phyloP scores from a whole-genome alignment of 2,888 invertebrate species.

The Eupelmus urozonus region DNA sequence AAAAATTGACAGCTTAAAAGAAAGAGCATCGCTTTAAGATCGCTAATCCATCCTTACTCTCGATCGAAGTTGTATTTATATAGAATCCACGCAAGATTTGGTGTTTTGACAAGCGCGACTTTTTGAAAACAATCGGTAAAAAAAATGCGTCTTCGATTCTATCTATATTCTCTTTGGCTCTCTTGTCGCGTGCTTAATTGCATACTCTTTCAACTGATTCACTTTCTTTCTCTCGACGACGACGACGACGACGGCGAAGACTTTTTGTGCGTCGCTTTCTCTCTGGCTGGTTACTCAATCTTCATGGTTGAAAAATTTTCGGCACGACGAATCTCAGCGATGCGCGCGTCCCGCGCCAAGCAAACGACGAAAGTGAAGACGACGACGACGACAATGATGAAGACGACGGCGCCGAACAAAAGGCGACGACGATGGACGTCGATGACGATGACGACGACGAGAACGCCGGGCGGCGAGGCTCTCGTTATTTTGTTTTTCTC shows the following conservation, averaged over 20 bases:
- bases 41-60: too few relatives aligned
- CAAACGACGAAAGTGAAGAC: slow-evolving; percentile 40
- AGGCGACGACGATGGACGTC: slow-evolving; percentile 33
- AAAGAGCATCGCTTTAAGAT: background rate
- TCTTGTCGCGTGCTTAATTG: background rate
- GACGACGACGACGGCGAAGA: too few relatives aligned
- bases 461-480: slow-evolving; percentile 25
- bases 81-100: slow-evolving; percentile 72
- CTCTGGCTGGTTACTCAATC: slow-evolving; percentile 28
- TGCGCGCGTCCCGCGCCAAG: background rate
- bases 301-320: slow-evolving; percentile 36
- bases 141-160: background rate
- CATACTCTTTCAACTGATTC: slow-evolving; percentile 7
- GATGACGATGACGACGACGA: slow-evolving; percentile 35
- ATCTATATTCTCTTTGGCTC: slow-evolving; percentile 46
- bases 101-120: slow-evolving; percentile 64
- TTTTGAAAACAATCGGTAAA: slow-evolving; percentile 13
- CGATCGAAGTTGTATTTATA: too few relatives aligned
- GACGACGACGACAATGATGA: slow-evolving; percentile 20
- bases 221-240: slow-evolving; percentile 33
- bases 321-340: slow-evolving; percentile 14
- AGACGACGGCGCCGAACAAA: slow-evolving; percentile 39
- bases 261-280: slow-evolving; percentile 8
- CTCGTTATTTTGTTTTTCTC: background rate
- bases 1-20: background rate